phyloP scores from a whole-genome alignment of 2,888 invertebrate species.

The Temnothorax rugatulus region DNA sequence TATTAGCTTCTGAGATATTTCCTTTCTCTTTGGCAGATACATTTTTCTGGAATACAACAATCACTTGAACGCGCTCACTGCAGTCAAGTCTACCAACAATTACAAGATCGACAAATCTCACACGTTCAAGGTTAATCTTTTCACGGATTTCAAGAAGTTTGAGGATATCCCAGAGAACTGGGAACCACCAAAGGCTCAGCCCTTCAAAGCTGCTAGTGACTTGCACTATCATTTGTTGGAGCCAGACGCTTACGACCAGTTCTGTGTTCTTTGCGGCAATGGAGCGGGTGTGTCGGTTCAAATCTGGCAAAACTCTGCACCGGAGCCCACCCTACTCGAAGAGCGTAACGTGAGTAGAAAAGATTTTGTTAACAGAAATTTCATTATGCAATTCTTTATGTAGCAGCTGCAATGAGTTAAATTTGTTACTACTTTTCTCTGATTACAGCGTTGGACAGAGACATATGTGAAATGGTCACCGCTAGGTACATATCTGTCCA shows the following conservation, averaged over 20 bases:
- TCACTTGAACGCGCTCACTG: slow-evolving; percentile 94
- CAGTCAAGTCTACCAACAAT: slow-evolving; percentile 95
- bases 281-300: slow-evolving; percentile 92
- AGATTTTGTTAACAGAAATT: not conserved
- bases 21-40: slow-evolving; percentile 87
- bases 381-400: not conserved
- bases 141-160: slow-evolving; percentile 98
- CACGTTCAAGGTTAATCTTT: slow-evolving; percentile 96
- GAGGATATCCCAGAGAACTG: slow-evolving; percentile 96
- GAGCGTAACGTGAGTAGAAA: slow-evolving; percentile 90
- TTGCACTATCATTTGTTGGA: slow-evolving; percentile 97
- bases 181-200: slow-evolving; percentile 95
- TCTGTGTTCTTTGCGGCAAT: slow-evolving; percentile 94
- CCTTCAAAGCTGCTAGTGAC: slow-evolving; percentile 97
- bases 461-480: slow-evolving; percentile 99
- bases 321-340: slow-evolving; percentile 94
- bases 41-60: slow-evolving; percentile 97
- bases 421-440: slow-evolving; percentile 3
- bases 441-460: slow-evolving; percentile 95
- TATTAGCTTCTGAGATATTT: not conserved
- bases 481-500: slow-evolving; percentile 97
- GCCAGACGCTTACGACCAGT: slow-evolving; percentile 98
- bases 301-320: slow-evolving; percentile 95
- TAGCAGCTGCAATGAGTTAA: not conserved
- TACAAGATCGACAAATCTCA: slow-evolving; percentile 98